These are phyloP conservation scores for Eupithecia inturbata DNA, from an alignment of 2,888 invertebrate species.

Conservation along the genomic window DNA sequence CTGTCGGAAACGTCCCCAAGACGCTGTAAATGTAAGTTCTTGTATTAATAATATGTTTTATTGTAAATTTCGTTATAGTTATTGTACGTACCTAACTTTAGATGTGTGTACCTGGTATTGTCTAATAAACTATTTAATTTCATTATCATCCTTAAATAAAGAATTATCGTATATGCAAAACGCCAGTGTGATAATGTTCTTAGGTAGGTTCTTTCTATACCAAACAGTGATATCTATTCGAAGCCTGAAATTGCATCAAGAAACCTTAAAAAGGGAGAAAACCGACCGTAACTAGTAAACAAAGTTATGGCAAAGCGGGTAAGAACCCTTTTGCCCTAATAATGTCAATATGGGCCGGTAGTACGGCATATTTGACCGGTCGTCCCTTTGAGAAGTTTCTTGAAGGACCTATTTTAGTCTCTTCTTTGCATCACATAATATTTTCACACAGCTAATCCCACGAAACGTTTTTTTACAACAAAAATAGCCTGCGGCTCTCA, in stretches of 20 bases:
- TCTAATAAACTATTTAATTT: too few species aligned
- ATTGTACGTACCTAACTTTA: too few species aligned
- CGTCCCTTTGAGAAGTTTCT: conserved; percentile 27
- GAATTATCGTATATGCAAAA: too few species aligned
- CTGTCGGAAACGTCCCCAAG: too few species aligned
- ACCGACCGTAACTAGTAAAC: conserved; percentile 36
- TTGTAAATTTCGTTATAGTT: too few species aligned
- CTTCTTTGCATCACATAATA: neutral
- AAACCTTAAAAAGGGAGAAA: conserved; percentile 21
- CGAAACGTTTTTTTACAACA: neutral
- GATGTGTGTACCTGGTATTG: too few species aligned
- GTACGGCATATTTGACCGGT: conserved; percentile 54
- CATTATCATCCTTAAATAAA: too few species aligned
- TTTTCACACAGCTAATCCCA: neutral
- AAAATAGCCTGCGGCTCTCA: neutral
- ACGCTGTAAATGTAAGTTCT: too few species aligned
- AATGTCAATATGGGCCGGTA: conserved; percentile 50
- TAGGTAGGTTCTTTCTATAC: neutral
- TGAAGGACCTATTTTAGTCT: neutral
- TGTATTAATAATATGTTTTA: too few species aligned
- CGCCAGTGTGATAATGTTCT: neutral
- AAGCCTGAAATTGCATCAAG: conserved; percentile 7
- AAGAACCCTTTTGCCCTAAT: conserved; percentile 53
- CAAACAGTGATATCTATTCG: conserved; percentile 6
- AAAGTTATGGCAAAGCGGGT: conserved; percentile 45